Percentiles rank a stretch among this genome's conserved stretches.
phyloP scores from a whole-genome alignment of 2,113 vertebrate genomes.

The Numenius arquata region DNA sequence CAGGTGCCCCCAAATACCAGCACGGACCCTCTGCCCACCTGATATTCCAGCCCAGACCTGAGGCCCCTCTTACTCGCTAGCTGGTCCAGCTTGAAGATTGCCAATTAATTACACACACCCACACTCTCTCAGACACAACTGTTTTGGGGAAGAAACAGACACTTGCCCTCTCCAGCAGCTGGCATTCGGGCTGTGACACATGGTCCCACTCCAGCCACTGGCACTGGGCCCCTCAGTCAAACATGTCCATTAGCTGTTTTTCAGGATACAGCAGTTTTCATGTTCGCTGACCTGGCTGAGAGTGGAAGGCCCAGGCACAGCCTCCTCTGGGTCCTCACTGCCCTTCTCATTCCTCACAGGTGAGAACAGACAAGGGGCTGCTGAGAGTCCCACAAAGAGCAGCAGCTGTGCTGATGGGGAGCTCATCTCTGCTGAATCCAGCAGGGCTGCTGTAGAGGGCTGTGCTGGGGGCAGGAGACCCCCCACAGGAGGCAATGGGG shows the following conservation, averaged over 20 bases:
- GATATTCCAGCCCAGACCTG: too few species aligned
- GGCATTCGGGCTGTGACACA: accelerated
- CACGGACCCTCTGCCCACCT: accelerated
- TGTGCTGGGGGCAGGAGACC: not conserved
- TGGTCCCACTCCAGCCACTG: not conserved
- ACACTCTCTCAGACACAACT: too few species aligned
- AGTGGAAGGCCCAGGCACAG: not conserved
- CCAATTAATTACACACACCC: not conserved
- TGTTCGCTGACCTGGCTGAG: not conserved
- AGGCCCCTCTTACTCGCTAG: not conserved
- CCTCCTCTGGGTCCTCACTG: not conserved
- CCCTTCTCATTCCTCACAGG: not conserved
- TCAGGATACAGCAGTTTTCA: not conserved
- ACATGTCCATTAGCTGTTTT: not conserved
- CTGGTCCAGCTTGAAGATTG: not conserved
- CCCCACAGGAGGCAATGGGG: accelerated
- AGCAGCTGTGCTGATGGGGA: not conserved
- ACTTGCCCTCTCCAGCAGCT: not conserved
- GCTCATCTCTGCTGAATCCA: not conserved
- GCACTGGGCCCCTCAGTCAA: too few species aligned
- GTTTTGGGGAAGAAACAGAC: not conserved
- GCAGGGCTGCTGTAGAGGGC: not conserved
- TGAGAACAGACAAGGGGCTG: not conserved
- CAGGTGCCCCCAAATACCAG: not conserved
- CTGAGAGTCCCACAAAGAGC: too few species aligned